phyloP scores from a whole-genome alignment of 2,113 vertebrate genomes.

The Dendropsophus ebraccatus region DNA sequence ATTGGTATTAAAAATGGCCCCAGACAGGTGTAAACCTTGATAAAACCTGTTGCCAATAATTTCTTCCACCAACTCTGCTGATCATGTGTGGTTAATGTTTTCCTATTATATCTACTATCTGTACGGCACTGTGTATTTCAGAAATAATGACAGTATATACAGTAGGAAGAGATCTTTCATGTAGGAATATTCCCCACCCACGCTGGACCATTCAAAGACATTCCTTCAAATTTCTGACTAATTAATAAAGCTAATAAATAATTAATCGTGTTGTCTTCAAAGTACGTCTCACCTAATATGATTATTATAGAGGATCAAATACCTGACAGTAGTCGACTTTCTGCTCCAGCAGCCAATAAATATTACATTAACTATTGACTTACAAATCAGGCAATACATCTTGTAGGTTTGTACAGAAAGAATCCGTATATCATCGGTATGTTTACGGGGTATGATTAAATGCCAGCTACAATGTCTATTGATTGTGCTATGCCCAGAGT shows the following conservation, averaged over 20 bases:
- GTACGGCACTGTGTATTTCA: no score
- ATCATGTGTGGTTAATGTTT: neutral
- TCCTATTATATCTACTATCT: neutral
- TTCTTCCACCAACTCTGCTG: neutral
- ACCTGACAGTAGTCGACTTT: neutral
- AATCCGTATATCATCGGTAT: neutral
- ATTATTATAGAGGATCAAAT: neutral
- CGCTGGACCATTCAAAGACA: neutral
- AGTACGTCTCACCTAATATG: neutral
- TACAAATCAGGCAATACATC: neutral
- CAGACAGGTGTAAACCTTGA: neutral
- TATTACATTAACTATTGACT: neutral
- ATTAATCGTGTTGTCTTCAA: neutral
- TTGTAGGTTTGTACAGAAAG: neutral
- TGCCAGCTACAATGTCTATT: neutral
- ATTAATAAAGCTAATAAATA: constrained; percentile 3
- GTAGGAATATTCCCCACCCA: neutral
- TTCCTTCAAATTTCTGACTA: neutral
- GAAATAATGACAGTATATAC: neutral
- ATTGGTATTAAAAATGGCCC: neutral
- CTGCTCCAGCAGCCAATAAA: neutral
- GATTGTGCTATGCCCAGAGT: neutral
- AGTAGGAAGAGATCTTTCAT: neutral
- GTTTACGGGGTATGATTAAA: neutral
- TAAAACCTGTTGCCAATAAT: neutral